Evolutionary conservation across 2,113 vertebrate genomes (phyloP), one percentile per base, ranked within the genome.

Genomic region (Kryptolebias marmoratus): DNA sequence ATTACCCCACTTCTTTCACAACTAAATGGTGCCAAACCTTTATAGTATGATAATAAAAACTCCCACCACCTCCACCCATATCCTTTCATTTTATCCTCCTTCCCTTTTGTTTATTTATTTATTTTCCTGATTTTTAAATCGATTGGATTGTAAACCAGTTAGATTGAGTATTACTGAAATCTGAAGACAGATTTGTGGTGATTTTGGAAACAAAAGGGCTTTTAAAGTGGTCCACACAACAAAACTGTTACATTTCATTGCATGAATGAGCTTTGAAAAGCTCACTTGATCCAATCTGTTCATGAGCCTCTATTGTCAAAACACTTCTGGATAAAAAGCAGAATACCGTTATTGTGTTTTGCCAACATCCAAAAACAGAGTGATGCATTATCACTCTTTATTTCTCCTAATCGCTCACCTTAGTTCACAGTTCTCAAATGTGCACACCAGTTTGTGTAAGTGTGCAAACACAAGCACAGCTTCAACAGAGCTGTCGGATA

Each of bases 141-240:
- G 15, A 11, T 18, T 14, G 62, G 28, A 45, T 83, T 71, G 70
- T 86, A 78, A 90, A 84, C 76, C 60, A 60, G 67, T 71, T 65
- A 65, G 76, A 68, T 52, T 55, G 85, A 77, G 81, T 88, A 77
- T 6, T 30, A 50, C 61, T 71, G 64, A 65, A 74, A 83, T 63
- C 73, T 54, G 81, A 79, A 68, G 87, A 91, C 86, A 90, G 86
- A 82, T 85, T 88, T 68, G 81, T 83, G 73, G 69, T 66, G 30
- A 67, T 68, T 90, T 87, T 68, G 32, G 7, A 80, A 62, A 74
- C 2, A 87, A 73, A 68, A 80, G 28, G 50, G 60, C 58, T 81
- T 90, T 89, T 62, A 82, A 80, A 77, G 77, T 67, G 85, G 8
- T 53, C 54, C 77, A 77, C 77, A 75, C n/a, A 68, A 81, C 64